Evolutionary conservation across 2,888 invertebrate genomes (phyloP), one percentile per base, ranked within the genome.

Genomic region (Epinotia bilunana): DNA sequence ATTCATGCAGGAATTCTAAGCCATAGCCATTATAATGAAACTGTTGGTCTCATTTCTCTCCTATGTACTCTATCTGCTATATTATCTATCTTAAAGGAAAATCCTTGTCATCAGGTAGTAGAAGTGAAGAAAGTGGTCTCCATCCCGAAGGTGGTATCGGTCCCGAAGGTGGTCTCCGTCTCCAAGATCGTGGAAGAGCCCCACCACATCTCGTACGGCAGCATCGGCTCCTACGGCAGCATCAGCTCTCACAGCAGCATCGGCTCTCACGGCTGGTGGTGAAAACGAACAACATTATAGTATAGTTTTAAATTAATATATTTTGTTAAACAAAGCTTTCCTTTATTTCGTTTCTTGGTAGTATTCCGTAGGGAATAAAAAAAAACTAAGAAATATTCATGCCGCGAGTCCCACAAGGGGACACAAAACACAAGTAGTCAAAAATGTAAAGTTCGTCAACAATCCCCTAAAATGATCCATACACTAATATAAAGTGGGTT

Each of bases 231-330:
- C 3, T 16, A 60, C 16, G 28, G 60, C 28, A 60, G 60, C n/a
- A 16, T 28, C 73, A 68, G 76, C 53, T 83, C 84, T 77, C 85
- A 82, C 74, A 81, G 82, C 28, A 74, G 80, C 43, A 72, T 71
- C 68, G 68, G 79, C 77, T 82, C 85, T 76, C 74, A 84, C 63
- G 87, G 86, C 79, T 89, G 85, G 90, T 90, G 87, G 89, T 90
- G 83, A 87, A n/a, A 46, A 7, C 28, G 39, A 73, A 75, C 65
- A 46, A 76, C 33, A 63, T 77, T 61, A 57, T 73, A 74, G 69
- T 61, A 73, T 72, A 67, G 74, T 74, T 73, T 53, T 49, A 49
- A 49, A n/a, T 28, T 74, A 72, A 70, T 65, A 72, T 72, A 65
- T 65, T 73, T 20, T n/a, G 46, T 65, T 46, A 46, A 58, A 55